Evolutionary conservation across 37 sponge, comb jelly and placozoan species (phyloP).

Genomic region (Ephydatia muelleri): DNA sequence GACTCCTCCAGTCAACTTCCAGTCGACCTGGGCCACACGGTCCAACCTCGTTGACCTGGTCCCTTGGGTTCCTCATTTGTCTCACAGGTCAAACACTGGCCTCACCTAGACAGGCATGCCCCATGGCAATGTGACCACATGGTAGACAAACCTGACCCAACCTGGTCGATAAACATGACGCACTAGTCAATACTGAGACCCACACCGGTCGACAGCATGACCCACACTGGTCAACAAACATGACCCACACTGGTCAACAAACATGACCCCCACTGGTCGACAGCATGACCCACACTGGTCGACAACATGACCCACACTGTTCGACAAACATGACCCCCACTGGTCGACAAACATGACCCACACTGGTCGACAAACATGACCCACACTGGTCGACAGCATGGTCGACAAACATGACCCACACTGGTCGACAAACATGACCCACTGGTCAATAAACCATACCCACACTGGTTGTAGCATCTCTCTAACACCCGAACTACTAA

Average conservation of each 20-base stretch:
- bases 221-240: not conserved
- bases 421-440: not conserved
- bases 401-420: too few relatives aligned
- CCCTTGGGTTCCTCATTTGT: not conserved
- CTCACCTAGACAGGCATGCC: not conserved
- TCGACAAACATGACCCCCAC: not conserved
- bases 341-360: slow-evolving; percentile 5
- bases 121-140: not conserved
- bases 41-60: too few relatives aligned
- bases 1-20: too few relatives aligned
- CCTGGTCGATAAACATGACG: not conserved
- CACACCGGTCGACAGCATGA: too few relatives aligned
- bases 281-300: not conserved
- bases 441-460: not conserved
- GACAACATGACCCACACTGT: too few relatives aligned
- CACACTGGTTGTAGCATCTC: not conserved
- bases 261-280: not conserved
- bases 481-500: not conserved
- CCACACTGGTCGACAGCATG: too few relatives aligned
- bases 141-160: not conserved
- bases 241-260: not conserved
- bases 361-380: not conserved
- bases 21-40: too few relatives aligned
- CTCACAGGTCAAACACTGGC: not conserved
- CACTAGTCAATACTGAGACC: not conserved